Evolutionary conservation across 2,888 invertebrate genomes (phyloP).

Genomic region (Dascillus cervinus): DNA sequence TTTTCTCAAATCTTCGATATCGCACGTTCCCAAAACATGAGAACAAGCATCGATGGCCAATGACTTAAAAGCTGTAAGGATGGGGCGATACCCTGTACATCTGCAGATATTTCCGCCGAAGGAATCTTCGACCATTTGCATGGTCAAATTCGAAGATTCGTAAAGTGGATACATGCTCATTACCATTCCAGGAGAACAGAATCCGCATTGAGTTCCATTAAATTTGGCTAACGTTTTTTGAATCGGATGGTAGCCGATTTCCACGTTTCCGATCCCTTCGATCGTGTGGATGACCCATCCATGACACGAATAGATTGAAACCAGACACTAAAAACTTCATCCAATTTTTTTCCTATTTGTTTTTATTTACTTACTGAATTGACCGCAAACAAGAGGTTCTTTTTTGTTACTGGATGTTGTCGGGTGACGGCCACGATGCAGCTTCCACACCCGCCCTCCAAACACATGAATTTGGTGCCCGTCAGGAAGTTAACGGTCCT

Average conservation of each 20-base stretch:
- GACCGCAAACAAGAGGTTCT: conserved; percentile 48
- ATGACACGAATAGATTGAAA: conserved; percentile 46
- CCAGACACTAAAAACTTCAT: conserved; percentile 45
- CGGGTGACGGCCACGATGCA: conserved; percentile 50
- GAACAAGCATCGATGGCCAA: conserved; percentile 43
- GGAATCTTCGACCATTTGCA: conserved; percentile 58
- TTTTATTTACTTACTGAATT: conserved; percentile 51
- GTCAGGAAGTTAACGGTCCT: too few relatives aligned
- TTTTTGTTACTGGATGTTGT: conserved; percentile 43
- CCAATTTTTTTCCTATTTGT: not conserved
- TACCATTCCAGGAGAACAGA: conserved; percentile 68
- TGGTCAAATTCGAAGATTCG: conserved; percentile 41
- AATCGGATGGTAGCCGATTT: conserved; percentile 54
- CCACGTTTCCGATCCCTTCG: conserved; percentile 58
- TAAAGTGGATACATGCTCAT: conserved; percentile 62
- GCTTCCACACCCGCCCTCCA: conserved; percentile 66
- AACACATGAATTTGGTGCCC: conserved; percentile 67
- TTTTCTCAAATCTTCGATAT: conserved; percentile 40
- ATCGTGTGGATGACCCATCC: conserved; percentile 62
- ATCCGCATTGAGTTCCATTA: conserved; percentile 62
- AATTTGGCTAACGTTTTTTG: conserved; percentile 51
- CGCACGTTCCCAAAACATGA: conserved; percentile 30
- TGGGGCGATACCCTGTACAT: conserved; percentile 62
- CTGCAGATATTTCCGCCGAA: conserved; percentile 66
- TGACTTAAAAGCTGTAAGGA: conserved; percentile 56